Conservation (phyloP, 2,888 invertebrate species). For the Heteropelma amictum region DNA sequence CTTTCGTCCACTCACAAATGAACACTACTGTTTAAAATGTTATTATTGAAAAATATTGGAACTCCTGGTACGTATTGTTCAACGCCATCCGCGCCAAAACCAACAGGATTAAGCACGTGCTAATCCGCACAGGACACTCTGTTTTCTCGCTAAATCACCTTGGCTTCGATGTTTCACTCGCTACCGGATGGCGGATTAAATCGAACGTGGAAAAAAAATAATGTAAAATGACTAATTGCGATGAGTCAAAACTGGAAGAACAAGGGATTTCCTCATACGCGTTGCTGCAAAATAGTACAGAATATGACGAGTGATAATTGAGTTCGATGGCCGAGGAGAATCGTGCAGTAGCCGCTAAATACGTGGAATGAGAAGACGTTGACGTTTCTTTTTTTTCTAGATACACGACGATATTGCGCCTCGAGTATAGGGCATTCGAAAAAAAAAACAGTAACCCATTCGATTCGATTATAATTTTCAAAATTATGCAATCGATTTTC, state of each 20-base stretch:
- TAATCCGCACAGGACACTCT: too few species aligned
- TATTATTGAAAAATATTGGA: too few species aligned
- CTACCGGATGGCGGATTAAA: neutral
- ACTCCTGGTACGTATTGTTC: too few species aligned
- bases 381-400: slow-evolving; percentile 15
- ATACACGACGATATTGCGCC: slow-evolving; percentile 13
- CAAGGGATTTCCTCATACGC: slow-evolving; percentile 4
- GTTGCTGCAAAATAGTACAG: slow-evolving; percentile 10
- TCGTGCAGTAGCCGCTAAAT: slow-evolving; percentile 22
- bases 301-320: slow-evolving; percentile 20
- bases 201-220: neutral
- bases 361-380: slow-evolving; percentile 15
- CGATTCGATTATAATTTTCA: neutral
- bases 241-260: slow-evolving; percentile 10
- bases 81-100: too few species aligned
- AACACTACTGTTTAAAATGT: neutral
- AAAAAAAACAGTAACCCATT: neutral
- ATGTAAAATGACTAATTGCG: slow-evolving; percentile 2
- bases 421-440: slow-evolving; percentile 8
- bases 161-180: neutral
- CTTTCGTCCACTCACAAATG: neutral
- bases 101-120: too few species aligned
- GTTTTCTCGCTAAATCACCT: too few species aligned
- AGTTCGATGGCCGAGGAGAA: slow-evolving; percentile 34
- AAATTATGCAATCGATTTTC: neutral